Evolutionary conservation across 2,888 invertebrate species (phyloP), one percentile per base, ranked within the genome.

Genomic region (Melanchra persicariae): DNA sequence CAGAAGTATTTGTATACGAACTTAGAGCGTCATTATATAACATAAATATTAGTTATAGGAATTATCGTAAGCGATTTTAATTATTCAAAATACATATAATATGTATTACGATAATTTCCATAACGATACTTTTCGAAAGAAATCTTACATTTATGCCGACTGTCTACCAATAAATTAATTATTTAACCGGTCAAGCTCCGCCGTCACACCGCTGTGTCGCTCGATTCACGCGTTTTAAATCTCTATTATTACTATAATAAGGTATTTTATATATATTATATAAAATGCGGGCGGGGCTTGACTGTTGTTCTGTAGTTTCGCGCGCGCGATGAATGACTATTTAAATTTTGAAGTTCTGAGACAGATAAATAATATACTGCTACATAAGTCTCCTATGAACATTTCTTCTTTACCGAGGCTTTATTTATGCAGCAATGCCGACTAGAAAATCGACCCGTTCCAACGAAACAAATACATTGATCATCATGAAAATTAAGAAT

Each of bases 401-500:
- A 47, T 52, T 52, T 70, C 24, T 47, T 71, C 17, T 70, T 43
- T 54, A 57, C 15, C 30, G 8, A 26, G n/a, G 19, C 26, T 37
- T 51, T 22, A 34, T 70, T 45, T 37, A 22, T 34, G 37, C 43
- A 34, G 34, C 26, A 73, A 72, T 43, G 9, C 26, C 12, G 17
- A 64, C 3, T 64, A 75, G 40, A 54, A 55, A 49, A 55, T 59
- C 15, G 7, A 72, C 43, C 45, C 15, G 8, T 49, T 43, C 45
- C 22, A 71, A 37, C 8, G 34, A 22, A 47, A 49, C 34, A 78
- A 78, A 71, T 52, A 79, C 78, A 49, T 34, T n/a, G 22, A 54
- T 24, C 3, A 55, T 34, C 19, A 69, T 40, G 3, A 24, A 68
- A 43, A 57, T 37, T 12, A 71, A 55, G 40, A 43, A 34, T 57